phyloP scores from a whole-genome alignment of 2,888 invertebrate species.

The Auanema sp. region DNA sequence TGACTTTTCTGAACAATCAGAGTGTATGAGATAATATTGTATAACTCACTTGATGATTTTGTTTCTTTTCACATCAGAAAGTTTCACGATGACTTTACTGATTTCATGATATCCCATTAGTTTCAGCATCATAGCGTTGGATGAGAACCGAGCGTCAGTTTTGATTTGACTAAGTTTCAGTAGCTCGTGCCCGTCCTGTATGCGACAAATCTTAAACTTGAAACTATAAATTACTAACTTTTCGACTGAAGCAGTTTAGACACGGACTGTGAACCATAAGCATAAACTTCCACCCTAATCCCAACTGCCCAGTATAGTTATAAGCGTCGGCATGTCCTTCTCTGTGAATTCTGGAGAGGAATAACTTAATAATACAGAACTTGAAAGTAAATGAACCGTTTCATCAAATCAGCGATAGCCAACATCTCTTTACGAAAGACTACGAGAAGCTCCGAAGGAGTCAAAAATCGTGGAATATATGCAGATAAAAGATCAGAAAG shows the following conservation, averaged over 20 bases:
- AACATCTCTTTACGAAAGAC: constrained; percentile 31
- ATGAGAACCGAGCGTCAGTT: constrained; percentile 92
- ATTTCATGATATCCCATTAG: constrained; percentile 92
- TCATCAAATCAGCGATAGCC: constrained; percentile 10
- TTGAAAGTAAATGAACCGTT: not conserved
- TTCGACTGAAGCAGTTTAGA: constrained; percentile 76
- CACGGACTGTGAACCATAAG: constrained; percentile 86
- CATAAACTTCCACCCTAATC: constrained; percentile 38
- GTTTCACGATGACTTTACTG: constrained; percentile 74
- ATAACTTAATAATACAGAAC: not conserved
- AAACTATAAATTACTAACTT: constrained; percentile 65
- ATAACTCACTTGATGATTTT: constrained; percentile 76
- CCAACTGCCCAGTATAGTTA: constrained; percentile 28
- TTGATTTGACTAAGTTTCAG: constrained; percentile 45
- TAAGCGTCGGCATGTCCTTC: constrained; percentile 29
- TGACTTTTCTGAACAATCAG: constrained; percentile 68
- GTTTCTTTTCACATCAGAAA: constrained; percentile 90
- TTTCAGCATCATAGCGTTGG: constrained; percentile 95
- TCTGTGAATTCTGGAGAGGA: constrained; percentile 16
- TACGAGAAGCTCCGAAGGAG: constrained; percentile 23
- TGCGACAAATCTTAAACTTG: constrained; percentile 72
- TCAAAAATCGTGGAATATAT: constrained; percentile 80
- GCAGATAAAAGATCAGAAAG: constrained; percentile 94
- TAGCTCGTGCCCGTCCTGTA: constrained; percentile 23
- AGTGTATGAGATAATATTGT: not conserved